Base-by-base conservation (phyloP, 2,113 vertebrate genomes). In the Geococcyx californianus region DNA sequence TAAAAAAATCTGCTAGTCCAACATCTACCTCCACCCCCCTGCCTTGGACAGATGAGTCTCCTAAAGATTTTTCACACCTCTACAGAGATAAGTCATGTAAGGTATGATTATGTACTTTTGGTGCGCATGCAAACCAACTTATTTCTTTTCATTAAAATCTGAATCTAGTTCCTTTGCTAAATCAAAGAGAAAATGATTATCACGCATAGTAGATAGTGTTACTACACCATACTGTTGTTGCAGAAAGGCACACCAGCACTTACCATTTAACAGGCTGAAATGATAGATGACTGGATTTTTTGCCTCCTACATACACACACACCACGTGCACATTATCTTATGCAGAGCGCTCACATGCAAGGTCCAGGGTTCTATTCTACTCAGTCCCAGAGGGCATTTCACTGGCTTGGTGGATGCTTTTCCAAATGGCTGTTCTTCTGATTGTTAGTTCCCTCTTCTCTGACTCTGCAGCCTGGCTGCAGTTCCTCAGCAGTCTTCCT, bases 291-390 rank as follows among this genome's bases (percentile, higher is more conserved):
- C 4, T 66, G 72, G 9, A 10, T 60, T 49, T 73, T 21, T 83
- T 21, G 17, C 2, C 63, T 60, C 29, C 54, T 68, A 1, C 38
- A n/a, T n/a, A 47, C 8, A 12, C 12, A 3, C 1, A 3, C 13
- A 31, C 17, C 1, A 49, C 11, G 23, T 8, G 1, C 11, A 23
- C 10, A 1, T 67, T 40, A 74, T n/a, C 31, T 34, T 36, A 15
- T 25, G 44, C 54, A 51, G 14, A 87, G 16, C 54, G 23, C 17
- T 70, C 25, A 2, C 14, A 17, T 1, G 1, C 18, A 17, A 38
- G 29, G 3, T 38, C 28, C 5, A 2, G n/a, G 2, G 8, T 7
- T 68, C 16, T 33, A 11, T 56, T 64, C 33, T 91, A 47, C 28
- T 19, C 17, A 45, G 28, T 34, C 8, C 14, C n/a, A 40, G 21